Percentiles rank a stretch among this genome's conserved stretches.
phyloP scores from a whole-genome alignment of 2,797 vertebrate genomes.

The Vireo griseus region DNA sequence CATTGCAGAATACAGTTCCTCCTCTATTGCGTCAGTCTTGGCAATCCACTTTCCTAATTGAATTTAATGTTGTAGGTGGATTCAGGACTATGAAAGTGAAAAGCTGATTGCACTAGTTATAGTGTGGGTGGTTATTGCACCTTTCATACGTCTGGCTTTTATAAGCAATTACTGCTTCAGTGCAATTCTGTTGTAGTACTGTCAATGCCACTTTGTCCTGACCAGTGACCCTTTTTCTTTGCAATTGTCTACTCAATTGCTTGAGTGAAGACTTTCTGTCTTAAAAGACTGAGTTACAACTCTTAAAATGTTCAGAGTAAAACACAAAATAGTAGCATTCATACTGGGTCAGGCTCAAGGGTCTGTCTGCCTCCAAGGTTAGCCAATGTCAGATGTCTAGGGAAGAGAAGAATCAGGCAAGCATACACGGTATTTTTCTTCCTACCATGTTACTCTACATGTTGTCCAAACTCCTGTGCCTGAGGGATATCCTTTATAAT shows the following conservation, averaged over 20 bases:
- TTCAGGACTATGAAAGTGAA: constrained; percentile 38
- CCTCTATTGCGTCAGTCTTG: constrained; percentile 33
- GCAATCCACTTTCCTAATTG: constrained; percentile 37
- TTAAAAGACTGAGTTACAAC: not conserved
- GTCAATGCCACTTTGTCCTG: not conserved
- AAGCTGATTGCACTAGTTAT: not conserved
- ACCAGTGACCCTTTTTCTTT: not conserved
- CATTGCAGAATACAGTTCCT: constrained; percentile 54
- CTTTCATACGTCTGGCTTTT: not conserved
- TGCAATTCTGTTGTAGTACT: not conserved
- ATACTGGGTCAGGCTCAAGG: not conserved
- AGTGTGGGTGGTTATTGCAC: constrained; percentile 7
- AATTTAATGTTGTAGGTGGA: constrained; percentile 34
- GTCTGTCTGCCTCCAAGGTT: not conserved
- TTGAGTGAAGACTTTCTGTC: not conserved
- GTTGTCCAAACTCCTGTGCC: not conserved
- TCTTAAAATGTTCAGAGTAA: not conserved
- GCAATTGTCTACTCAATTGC: not conserved
- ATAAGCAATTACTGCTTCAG: not conserved
- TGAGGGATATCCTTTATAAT: not conserved
- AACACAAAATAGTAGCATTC: not conserved
- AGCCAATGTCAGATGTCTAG: not conserved
- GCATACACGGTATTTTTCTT: not conserved
- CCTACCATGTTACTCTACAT: not conserved
- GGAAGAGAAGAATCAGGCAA: not conserved